Conservation (phyloP, 1,140 invertebrate genomes). For the Pogonus chalceus region DNA sequence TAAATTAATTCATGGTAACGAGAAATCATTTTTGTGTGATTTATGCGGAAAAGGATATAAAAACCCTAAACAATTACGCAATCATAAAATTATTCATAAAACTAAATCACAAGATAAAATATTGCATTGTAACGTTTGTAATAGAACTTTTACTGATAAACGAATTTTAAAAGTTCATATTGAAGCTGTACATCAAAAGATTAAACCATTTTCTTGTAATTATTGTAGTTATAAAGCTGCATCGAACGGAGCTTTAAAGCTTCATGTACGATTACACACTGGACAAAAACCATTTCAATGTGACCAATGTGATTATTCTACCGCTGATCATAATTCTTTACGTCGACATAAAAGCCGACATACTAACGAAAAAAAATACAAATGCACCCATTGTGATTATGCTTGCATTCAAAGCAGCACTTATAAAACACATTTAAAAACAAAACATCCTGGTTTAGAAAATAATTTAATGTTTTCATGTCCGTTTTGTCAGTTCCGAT, state of each 20-base stretch:
- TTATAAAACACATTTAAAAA: slow-evolving; percentile 50
- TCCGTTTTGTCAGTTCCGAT: slow-evolving; percentile 41
- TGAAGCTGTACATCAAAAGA: slow-evolving; percentile 54
- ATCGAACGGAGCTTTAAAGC: slow-evolving; percentile 49
- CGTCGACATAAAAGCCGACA: slow-evolving; percentile 69
- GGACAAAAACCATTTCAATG: slow-evolving; percentile 77
- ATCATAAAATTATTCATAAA: slow-evolving; percentile 48
- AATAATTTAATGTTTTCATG: slow-evolving; percentile 41
- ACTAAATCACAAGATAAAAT: slow-evolving; percentile 24
- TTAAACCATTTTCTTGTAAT: slow-evolving; percentile 58
- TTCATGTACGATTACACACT: slow-evolving; percentile 67
- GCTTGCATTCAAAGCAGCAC: slow-evolving; percentile 55
- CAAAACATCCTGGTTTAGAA: slow-evolving; percentile 43
- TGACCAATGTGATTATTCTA: slow-evolving; percentile 60
- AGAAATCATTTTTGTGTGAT: slow-evolving; percentile 51
- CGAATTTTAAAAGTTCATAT: slow-evolving; percentile 51
- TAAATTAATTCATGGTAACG: slow-evolving; percentile 54
- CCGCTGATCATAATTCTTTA: slow-evolving; percentile 72
- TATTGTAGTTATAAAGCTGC: slow-evolving; percentile 59
- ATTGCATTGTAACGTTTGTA: slow-evolving; percentile 47
- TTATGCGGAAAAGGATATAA: slow-evolving; percentile 67
- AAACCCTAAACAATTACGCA: slow-evolving; percentile 60
- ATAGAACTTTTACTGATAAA: slow-evolving; percentile 45
- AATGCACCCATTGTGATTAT: slow-evolving; percentile 60
- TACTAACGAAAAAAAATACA: slow-evolving; percentile 59